These are phyloP conservation scores for Lutjanus campechanus DNA, from an alignment of 2,797 vertebrate species.

Conservation along the genomic window DNA sequence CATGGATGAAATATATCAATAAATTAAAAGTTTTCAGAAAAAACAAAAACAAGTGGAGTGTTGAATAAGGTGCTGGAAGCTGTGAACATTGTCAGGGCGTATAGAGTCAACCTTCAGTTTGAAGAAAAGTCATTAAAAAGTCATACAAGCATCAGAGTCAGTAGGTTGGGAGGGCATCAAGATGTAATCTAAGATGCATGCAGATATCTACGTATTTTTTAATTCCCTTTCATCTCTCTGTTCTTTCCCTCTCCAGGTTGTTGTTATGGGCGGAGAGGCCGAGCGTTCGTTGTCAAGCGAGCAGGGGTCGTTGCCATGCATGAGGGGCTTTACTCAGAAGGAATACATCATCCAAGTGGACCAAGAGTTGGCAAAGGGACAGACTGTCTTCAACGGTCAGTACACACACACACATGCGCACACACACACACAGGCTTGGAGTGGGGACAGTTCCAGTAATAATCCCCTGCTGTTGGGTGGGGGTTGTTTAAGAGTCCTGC, in stretches of 20 bases:
- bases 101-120: background rate
- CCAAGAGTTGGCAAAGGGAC: constrained; percentile 68
- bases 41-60: background rate
- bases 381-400: constrained; percentile 77
- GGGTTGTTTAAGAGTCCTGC: constrained; percentile 61
- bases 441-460: constrained; percentile 51
- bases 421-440: constrained; percentile 5
- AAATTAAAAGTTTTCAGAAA: too few species aligned
- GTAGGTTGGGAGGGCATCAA: background rate
- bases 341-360: constrained; percentile 69
- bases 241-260: constrained; percentile 49
- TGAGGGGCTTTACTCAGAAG: constrained; percentile 74
- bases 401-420: constrained; percentile 15
- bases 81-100: background rate
- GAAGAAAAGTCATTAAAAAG: constrained; percentile 1
- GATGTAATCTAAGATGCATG: background rate
- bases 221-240: background rate
- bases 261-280: constrained; percentile 29
- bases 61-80: background rate
- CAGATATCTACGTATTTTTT: background rate
- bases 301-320: constrained; percentile 59
- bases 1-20: too few species aligned
- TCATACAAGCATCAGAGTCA: background rate
- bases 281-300: constrained; percentile 30
- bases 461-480: constrained; percentile 70